Conservation (phyloP, 1,140 invertebrate genomes). For the Radopholus similis region DNA sequence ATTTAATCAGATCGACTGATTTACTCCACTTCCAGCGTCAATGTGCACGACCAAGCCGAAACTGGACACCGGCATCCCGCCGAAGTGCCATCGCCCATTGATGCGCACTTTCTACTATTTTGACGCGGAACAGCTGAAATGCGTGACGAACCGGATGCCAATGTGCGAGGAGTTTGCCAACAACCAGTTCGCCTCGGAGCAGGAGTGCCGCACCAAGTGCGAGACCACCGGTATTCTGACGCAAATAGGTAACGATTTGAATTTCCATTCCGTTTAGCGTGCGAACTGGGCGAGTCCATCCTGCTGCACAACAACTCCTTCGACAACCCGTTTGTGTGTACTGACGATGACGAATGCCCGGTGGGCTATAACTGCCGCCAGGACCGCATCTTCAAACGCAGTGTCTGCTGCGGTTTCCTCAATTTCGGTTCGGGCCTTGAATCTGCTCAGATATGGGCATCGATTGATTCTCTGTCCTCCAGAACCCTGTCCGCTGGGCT, state of each 20-base stretch:
- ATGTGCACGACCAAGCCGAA: slow-evolving; percentile 14
- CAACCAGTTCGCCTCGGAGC: slow-evolving; percentile 16
- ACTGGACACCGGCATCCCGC: not conserved
- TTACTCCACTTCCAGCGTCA: not conserved
- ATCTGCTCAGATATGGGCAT: not conserved
- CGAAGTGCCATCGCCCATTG: slow-evolving; percentile 11
- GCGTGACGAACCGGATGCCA: slow-evolving; percentile 4
- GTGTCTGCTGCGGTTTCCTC: slow-evolving; percentile 16
- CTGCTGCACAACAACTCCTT: not conserved
- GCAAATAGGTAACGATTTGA: too few species aligned
- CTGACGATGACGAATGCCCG: slow-evolving; percentile 11
- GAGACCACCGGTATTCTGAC: slow-evolving; percentile 19
- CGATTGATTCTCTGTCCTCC: slow-evolving; percentile 2
- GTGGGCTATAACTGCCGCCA: slow-evolving; percentile 12
- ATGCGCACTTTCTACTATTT: slow-evolving; percentile 21
- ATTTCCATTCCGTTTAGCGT: too few species aligned
- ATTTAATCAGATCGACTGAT: not conserved
- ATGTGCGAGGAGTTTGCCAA: slow-evolving; percentile 11
- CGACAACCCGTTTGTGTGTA: slow-evolving; percentile 7
- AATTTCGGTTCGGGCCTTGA: slow-evolving; percentile 18
- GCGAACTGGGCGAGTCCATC: too few species aligned
- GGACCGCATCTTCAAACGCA: slow-evolving; percentile 1
- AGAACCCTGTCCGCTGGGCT: slow-evolving; percentile 25
- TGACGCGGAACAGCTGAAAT: slow-evolving; percentile 22
- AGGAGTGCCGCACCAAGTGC: slow-evolving; percentile 21